Conservation (phyloP, 2,113 vertebrate species). For the Larimichthys polyactis region DNA sequence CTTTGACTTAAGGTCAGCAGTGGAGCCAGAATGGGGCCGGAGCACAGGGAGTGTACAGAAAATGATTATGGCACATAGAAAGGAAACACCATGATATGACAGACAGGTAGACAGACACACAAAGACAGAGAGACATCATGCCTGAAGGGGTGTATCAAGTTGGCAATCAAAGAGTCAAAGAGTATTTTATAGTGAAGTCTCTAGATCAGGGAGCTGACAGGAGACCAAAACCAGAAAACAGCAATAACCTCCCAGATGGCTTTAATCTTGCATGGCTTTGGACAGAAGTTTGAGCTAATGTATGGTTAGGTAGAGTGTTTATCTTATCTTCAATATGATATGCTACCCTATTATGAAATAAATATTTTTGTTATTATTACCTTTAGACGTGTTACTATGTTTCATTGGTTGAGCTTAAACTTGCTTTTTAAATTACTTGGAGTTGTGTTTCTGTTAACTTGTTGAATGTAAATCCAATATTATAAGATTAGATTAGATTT, state of each 20-base stretch:
- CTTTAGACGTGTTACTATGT: background rate
- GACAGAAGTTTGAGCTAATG: constrained; percentile 11
- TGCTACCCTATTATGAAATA: background rate
- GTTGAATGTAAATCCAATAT: too few species aligned
- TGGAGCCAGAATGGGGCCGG: constrained; percentile 76
- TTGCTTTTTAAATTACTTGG: background rate
- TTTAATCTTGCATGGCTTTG: constrained; percentile 79
- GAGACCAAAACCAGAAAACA: constrained; percentile 79
- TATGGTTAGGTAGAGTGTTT: background rate
- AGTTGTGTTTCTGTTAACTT: too few species aligned
- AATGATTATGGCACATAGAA: constrained; percentile 78
- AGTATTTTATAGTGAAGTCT: constrained; percentile 39
- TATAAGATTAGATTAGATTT: too few species aligned
- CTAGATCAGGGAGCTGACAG: constrained; percentile 46
- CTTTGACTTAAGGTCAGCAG: constrained; percentile 83
- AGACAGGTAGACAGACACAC: constrained; percentile 73
- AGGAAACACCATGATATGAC: constrained; percentile 71
- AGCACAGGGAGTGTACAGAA: constrained; percentile 68
- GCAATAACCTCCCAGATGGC: constrained; percentile 84
- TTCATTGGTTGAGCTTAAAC: background rate
- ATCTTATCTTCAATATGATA: background rate
- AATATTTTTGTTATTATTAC: background rate
- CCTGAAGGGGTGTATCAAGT: constrained; percentile 65
- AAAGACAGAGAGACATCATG: constrained; percentile 82
- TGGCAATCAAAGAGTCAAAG: constrained; percentile 50